Base-by-base conservation (phyloP, 92 coral and sea anemone genomes). In the Parazoanthus darwini region DNA sequence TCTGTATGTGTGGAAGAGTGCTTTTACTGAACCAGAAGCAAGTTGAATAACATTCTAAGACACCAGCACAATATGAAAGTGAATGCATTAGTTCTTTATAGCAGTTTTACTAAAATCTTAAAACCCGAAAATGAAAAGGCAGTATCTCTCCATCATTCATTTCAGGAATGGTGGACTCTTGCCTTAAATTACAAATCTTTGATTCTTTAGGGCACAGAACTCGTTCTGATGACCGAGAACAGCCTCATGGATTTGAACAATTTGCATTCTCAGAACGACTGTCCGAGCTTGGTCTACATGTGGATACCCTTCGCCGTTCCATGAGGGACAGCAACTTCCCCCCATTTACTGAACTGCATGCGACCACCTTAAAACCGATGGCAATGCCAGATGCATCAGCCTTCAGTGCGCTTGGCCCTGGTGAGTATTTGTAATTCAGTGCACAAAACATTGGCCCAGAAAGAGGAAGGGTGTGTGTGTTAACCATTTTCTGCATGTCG, bases 191-290 rank as follows among this genome's bases (percentile, higher is more conserved):
- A 46, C 67, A 84, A 84, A 82, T 82, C 63, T 84, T 84, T 84
- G 87, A 79, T 91, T 88, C 91, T 89, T 42, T 93, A 97, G 99
- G 99, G 78, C 99, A 97, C 91, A 91, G 99, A 82, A 94, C 99
- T 54, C 96, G 99, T 77, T 92, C 95, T 88, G 99, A 97, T 43
- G 99, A 97, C 63, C 92, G 99, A 83, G 99, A 97, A 56, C 96
- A 92, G 84, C 94, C 92, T 81, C 98, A 95, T 92, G 93, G 96
- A 39, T 97, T 92, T 88, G 99, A 97, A 58, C 94, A 96, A 80
- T 97, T 93, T 88, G 98, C 95, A 68, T 96, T 93, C 88, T 93
- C 94, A 39, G 99, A 97, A 75, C 95, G 96, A 59, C 89, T 95
- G 59, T 92, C 95, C 18, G 98, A 96, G 90, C 85, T 96, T 14